Evolutionary conservation across 2,797 vertebrate genomes (phyloP).

Genomic region (Epinephelus awoara): DNA sequence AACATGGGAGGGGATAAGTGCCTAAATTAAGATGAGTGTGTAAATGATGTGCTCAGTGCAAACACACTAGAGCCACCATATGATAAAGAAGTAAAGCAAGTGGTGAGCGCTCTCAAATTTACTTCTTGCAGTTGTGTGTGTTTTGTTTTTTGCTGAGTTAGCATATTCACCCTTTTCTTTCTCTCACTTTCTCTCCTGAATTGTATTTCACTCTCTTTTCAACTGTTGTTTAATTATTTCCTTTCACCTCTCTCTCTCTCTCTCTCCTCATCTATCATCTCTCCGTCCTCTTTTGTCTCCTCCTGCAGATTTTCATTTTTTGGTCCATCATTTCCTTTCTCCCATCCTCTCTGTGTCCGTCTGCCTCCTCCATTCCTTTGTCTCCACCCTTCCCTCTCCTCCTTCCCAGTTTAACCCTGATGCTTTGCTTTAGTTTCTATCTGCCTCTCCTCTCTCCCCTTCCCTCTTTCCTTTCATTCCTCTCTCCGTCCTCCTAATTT

Average conservation of each 20-base stretch:
- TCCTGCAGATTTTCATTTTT: not conserved
- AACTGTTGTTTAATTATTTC: not conserved
- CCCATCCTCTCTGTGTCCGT: not conserved
- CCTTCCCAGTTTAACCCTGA: slow-evolving; percentile 3
- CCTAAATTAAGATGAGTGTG: too few relatives aligned
- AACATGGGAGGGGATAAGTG: too few relatives aligned
- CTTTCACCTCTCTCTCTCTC: not conserved
- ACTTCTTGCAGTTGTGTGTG: too few relatives aligned
- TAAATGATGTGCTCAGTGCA: too few relatives aligned
- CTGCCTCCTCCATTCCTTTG: not conserved
- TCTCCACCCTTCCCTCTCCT: not conserved
- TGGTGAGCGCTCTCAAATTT: too few relatives aligned
- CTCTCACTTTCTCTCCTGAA: not conserved
- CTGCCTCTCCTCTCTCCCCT: not conserved
- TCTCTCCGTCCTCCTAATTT: slow-evolving; percentile 15
- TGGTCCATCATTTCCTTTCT: not conserved
- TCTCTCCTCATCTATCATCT: slow-evolving; percentile 10
- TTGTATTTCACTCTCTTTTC: not conserved
- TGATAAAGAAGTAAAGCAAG: too few relatives aligned
- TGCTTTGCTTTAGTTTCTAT: not conserved
- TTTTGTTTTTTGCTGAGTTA: not conserved
- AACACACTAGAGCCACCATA: too few relatives aligned
- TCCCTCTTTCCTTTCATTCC: not conserved
- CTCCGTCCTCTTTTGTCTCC: not conserved
- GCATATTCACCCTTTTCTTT: not conserved